Conservation (phyloP, 2,888 invertebrate genomes). For the Argyresthia goedartella region DNA sequence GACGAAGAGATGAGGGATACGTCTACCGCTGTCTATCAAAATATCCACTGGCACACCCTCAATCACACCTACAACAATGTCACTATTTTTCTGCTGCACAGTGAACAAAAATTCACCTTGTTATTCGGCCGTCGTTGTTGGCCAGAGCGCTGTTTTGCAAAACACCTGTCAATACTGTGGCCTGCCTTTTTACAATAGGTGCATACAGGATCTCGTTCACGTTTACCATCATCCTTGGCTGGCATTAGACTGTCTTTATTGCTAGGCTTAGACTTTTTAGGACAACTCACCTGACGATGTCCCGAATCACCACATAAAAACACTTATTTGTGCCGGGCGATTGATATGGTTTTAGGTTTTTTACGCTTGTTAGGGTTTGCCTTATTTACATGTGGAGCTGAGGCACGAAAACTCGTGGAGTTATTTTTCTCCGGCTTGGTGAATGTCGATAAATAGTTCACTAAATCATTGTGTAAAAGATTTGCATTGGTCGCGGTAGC, state of each 20-base stretch:
- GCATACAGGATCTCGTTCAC: neutral
- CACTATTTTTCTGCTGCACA: neutral
- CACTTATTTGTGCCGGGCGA: neutral
- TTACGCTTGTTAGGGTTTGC: neutral
- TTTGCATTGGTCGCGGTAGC: neutral
- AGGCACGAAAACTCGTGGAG: too few relatives aligned
- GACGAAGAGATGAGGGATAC: neutral
- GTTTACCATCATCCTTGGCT: neutral
- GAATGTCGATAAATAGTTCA: neutral
- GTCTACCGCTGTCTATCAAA: neutral
- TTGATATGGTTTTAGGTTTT: too few relatives aligned
- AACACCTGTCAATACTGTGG: neutral
- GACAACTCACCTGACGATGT: neutral
- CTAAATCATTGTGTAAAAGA: neutral
- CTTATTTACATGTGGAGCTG: too few relatives aligned
- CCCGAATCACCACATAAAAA: neutral
- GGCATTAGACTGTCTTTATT: neutral
- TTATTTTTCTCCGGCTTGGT: too few relatives aligned
- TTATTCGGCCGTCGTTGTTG: neutral
- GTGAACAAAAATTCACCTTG: neutral
- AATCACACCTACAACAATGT: neutral
- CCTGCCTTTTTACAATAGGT: neutral
- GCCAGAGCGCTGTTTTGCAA: neutral
- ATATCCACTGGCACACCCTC: neutral
- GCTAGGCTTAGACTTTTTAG: too few relatives aligned